Percentiles rank a stretch among this genome's conserved stretches.
phyloP scores from a whole-genome alignment of 2,113 vertebrate genomes.

The Clarias macrocephalus region DNA sequence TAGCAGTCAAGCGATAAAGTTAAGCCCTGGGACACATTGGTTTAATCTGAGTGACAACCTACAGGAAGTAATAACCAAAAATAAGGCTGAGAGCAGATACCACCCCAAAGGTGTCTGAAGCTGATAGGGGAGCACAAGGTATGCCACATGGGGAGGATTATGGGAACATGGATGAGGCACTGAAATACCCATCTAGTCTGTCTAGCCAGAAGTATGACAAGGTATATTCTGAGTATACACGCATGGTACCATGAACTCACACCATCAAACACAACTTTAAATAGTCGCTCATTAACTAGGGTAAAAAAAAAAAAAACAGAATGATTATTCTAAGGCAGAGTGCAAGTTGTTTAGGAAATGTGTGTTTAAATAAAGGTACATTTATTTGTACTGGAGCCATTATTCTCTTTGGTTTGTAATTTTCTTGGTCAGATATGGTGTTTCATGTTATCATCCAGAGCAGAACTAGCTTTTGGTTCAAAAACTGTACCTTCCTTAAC shows the following conservation, averaged over 20 bases:
- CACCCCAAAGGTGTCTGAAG: slow-evolving; percentile 67
- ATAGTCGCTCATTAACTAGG: neutral
- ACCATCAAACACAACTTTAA: neutral
- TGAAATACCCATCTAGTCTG: neutral
- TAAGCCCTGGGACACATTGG: slow-evolving; percentile 65
- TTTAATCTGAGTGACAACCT: slow-evolving; percentile 71
- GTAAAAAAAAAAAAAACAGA: neutral
- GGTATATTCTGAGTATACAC: neutral
- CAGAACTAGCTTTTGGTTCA: neutral
- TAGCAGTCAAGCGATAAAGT: slow-evolving; percentile 58
- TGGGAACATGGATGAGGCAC: slow-evolving; percentile 17
- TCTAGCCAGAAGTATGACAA: neutral
- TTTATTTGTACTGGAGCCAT: neutral
- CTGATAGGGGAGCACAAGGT: slow-evolving; percentile 60
- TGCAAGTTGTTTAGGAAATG: neutral
- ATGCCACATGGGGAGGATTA: slow-evolving; percentile 35
- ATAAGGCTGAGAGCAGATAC: slow-evolving; percentile 63
- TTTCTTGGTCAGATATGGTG: neutral
- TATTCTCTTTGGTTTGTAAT: neutral
- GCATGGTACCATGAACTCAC: neutral
- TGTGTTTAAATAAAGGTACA: neutral
- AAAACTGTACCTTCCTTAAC: neutral
- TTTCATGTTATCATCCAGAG: neutral
- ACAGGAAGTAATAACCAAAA: slow-evolving; percentile 69
- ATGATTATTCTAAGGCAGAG: neutral